These are phyloP conservation scores for Novumbra hubbsi DNA, from an alignment of 2,797 vertebrate genomes.

Conservation along the genomic window DNA sequence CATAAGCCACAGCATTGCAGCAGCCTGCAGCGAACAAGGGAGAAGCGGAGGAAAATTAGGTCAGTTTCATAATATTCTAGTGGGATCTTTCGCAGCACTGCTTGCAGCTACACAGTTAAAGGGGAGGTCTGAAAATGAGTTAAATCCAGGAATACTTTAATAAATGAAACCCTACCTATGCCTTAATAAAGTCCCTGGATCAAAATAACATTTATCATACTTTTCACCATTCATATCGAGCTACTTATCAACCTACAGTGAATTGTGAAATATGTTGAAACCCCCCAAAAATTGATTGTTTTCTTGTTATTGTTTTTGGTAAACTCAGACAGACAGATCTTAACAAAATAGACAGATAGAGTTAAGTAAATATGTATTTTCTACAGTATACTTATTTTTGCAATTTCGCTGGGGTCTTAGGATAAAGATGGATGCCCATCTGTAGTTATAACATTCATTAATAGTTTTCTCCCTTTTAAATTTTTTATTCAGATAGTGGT, in stretches of 20 bases:
- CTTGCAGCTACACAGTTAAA: conserved; percentile 56
- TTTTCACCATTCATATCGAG: not conserved
- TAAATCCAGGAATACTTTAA: conserved; percentile 7
- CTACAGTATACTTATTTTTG: not conserved
- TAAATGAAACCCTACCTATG: not conserved
- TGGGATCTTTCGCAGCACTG: conserved; percentile 53
- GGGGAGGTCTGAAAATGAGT: conserved; percentile 42
- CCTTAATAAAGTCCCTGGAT: not conserved
- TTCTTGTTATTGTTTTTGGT: not conserved
- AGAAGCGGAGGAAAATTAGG: conserved; percentile 60
- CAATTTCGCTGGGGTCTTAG: not conserved
- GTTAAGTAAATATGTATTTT: too few relatives aligned
- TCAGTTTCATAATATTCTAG: conserved; percentile 71
- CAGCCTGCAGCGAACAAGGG: conserved; percentile 59
- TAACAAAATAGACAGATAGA: not conserved
- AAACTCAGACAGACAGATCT: not conserved
- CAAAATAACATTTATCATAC: not conserved
- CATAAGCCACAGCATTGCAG: conserved; percentile 52
- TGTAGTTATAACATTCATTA: not conserved
- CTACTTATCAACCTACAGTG: not conserved
- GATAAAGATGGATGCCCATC: not conserved
- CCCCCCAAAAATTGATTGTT: not conserved
- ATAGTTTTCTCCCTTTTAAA: too few relatives aligned
- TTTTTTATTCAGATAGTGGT: too few relatives aligned
- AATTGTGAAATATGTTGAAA: not conserved